A percentile compares a stretch with the other conserved stretches of the same genome.
Conservation (phyloP, 2,797 vertebrate species). For the Neomorphus geoffroyi region DNA sequence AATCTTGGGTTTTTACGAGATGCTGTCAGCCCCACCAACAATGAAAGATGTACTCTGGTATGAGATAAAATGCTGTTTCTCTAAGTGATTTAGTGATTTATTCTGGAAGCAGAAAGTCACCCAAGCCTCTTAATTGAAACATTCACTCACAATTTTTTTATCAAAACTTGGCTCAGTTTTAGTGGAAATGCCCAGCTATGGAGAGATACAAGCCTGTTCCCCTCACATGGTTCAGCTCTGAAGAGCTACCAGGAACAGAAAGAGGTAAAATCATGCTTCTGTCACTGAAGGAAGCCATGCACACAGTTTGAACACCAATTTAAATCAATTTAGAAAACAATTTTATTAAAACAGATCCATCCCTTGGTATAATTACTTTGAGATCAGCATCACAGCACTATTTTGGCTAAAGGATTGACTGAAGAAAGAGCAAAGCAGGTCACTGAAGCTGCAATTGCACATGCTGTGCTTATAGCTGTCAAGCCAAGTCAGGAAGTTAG, state of each 20-base stretch:
- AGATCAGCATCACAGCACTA: not conserved
- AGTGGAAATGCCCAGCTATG: not conserved
- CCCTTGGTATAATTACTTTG: not conserved
- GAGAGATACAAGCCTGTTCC: not conserved
- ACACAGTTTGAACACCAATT: constrained; percentile 14
- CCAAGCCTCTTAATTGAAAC: not conserved
- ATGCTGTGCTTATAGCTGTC: not conserved
- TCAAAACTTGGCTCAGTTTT: not conserved
- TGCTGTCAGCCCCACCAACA: not conserved
- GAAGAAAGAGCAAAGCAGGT: constrained; percentile 10
- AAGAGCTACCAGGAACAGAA: not conserved
- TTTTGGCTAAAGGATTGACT: not conserved
- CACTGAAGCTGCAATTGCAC: not conserved
- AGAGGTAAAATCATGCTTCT: not conserved
- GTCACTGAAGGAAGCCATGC: not conserved
- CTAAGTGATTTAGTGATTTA: not conserved
- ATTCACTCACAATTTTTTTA: not conserved
- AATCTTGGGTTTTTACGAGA: not conserved
- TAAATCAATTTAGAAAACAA: constrained; percentile 14
- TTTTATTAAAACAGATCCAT: not conserved
- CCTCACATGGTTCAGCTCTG: not conserved
- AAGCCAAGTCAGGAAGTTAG: not conserved
- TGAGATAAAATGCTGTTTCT: not conserved
- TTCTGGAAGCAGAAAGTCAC: not conserved
- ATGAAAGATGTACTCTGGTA: not conserved